Evolutionary conservation across 2,797 vertebrate genomes (phyloP), one percentile per base, ranked within the genome.

Genomic region (Darevskia nairensis): DNA sequence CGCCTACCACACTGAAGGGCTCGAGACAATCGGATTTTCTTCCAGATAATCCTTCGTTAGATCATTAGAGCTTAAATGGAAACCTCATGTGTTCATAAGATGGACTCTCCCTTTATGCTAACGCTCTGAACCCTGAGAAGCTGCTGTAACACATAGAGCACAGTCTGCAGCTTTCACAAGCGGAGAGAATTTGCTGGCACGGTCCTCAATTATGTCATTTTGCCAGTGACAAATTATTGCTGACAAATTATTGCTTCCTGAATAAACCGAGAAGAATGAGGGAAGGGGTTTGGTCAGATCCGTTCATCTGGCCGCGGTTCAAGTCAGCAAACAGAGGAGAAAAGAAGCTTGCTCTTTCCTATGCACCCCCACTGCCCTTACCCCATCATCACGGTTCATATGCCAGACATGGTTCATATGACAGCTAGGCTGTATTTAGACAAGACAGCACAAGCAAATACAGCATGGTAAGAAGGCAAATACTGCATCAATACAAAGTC

Each of bases 101-200:
- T 81, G 71, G 78, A 81, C 35, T 82, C 83, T 89, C 78, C 44
- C 76, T 89, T 89, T 86, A 86, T 89, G 85, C 71, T 81, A 75
- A 41, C 75, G 69, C 83, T 68, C 78, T 85, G 83, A 89, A 89
- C 83, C 86, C n/a, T 81, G 71, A 81, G 78, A 80, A n/a, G 72
- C 59, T 41, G 72, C 59, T 41, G 41, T 41, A 68, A 64, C 64
- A 66, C 55, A 29, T 61, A 82, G n/a, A 66, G 41, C 61, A 75
- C 66, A 85, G 59, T n/a, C 32, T 41, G 76, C 32, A 39, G 78
- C n/a, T 81, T 76, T 76, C 78, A 76, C 44, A 76, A 77, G 44
- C 61, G 21, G 35, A 32, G 29, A 78, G 74, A 82, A 78, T 86
- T 39, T 39, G 25, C 59, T 83, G 79, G 44, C 85, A 82, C 13